Evolutionary conservation across 1,140 invertebrate genomes (phyloP), one percentile per base, ranked within the genome.

Genomic region (Belonocnema kinseyi): DNA sequence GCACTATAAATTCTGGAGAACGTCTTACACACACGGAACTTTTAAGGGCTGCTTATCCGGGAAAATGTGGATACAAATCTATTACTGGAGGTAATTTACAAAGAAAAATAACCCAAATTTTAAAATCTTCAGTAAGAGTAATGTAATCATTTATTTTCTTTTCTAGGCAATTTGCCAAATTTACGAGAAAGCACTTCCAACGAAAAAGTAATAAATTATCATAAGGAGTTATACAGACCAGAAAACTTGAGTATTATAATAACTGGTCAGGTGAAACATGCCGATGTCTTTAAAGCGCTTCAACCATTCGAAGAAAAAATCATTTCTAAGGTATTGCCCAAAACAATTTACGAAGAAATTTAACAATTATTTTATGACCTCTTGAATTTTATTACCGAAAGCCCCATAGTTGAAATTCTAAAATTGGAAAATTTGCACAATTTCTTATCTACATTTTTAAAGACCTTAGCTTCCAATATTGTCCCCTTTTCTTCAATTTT

Each of bases 191-290:
- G 94, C 76, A 97, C 96, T 40, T 94, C 90, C 33, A 97, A 97
- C 89, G 92, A 92, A 78, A 97, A 98, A 93, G 96, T 98, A 80
- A 93, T 91, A 81, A 91, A 93, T 50, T 99, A 95, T 85, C 98
- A 99, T 86, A 94, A 95, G 84, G 92, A 96, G 73, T 98, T 96
- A 90, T 99, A 99, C 89, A 92, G 97, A 51, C 94, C 97, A 17
- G 96, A 97, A 90, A 99, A 99, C 90, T 90, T 98, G 61, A 95
- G 94, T 77, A 90, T 98, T 4, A 95, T 98, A 75, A 94, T 98
- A 71, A 95, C 95, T 58, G 97, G 97, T 0, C 94, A 95, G 90
- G 94, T 98, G 8, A 93, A 95, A 71, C 93, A 95, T 56, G 91
- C 94, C 4, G 93, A 97, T 83, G 93, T 98, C 2, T 97, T 98